Conservation (phyloP, 2,797 vertebrate species). For the Sebastes itinus region DNA sequence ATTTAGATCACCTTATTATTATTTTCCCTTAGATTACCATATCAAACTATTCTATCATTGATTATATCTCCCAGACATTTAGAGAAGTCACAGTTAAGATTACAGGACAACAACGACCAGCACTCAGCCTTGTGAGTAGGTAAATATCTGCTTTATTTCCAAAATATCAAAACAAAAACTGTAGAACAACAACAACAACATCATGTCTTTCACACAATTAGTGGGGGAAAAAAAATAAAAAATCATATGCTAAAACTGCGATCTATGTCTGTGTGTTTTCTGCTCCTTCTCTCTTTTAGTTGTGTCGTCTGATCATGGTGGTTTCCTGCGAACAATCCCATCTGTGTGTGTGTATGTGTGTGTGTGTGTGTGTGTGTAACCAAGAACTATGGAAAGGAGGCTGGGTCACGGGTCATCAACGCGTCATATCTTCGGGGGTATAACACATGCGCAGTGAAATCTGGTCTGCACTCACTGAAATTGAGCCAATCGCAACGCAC, state of each 20-base stretch:
- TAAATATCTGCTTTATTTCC: constrained; percentile 73
- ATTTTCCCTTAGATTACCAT: too few species aligned
- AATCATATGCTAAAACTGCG: not conserved
- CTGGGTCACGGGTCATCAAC: too few species aligned
- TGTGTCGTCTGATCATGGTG: not conserved
- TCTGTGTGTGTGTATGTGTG: not conserved
- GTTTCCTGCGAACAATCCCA: not conserved
- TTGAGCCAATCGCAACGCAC: too few species aligned
- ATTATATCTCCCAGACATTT: not conserved
- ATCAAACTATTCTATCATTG: too few species aligned
- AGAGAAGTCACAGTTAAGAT: not conserved
- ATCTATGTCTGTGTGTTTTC: constrained; percentile 5
- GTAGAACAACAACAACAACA: constrained; percentile 13
- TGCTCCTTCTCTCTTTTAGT: not conserved
- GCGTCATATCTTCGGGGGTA: too few species aligned
- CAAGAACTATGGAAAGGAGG: rapidly evolving
- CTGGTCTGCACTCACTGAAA: too few species aligned
- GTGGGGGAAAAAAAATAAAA: not conserved
- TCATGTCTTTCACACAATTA: constrained; percentile 14
- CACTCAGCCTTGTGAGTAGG: constrained; percentile 15
- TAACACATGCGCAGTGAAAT: too few species aligned
- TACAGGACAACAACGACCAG: constrained; percentile 3
- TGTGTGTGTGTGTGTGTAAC: too few species aligned
- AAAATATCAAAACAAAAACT: constrained; percentile 73
- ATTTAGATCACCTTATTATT: too few species aligned